phyloP scores from a whole-genome alignment of 2,888 invertebrate species.

The Boloria selene region DNA sequence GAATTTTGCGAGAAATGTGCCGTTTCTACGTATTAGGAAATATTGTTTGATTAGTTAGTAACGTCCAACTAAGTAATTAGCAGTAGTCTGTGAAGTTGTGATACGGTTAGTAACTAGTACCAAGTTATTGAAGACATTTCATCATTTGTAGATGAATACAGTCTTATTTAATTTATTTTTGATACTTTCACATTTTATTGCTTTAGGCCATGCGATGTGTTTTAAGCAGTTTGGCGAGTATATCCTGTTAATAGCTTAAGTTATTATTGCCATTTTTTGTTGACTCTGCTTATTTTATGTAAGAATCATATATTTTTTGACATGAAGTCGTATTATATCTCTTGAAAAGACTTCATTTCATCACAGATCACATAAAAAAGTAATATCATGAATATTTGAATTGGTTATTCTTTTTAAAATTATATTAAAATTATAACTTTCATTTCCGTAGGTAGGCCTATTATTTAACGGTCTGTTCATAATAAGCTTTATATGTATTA shows the following conservation, averaged over 20 bases:
- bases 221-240: neutral
- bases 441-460: too few relatives aligned
- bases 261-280: neutral
- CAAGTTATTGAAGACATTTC: neutral
- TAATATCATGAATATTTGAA: too few relatives aligned
- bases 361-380: too few relatives aligned
- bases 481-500: too few relatives aligned
- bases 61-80: conserved; percentile 25
- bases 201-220: neutral
- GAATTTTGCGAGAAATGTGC: neutral
- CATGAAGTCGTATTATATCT: too few relatives aligned
- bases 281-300: neutral
- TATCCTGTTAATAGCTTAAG: neutral
- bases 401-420: too few relatives aligned
- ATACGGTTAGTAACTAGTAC: conserved; percentile 19
- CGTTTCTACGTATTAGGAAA: neutral
- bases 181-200: neutral
- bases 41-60: conserved; percentile 16
- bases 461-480: too few relatives aligned
- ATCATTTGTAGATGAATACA: neutral
- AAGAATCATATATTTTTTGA: too few relatives aligned
- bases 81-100: conserved; percentile 23
- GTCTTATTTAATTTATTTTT: conserved; percentile 1
- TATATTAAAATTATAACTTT: too few relatives aligned
- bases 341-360: too few relatives aligned